A percentile compares a stretch with the other conserved stretches of the same genome.
Evolutionary conservation across 1,140 invertebrate species (phyloP).

Genomic region (Cataglyphis hispanica): DNA sequence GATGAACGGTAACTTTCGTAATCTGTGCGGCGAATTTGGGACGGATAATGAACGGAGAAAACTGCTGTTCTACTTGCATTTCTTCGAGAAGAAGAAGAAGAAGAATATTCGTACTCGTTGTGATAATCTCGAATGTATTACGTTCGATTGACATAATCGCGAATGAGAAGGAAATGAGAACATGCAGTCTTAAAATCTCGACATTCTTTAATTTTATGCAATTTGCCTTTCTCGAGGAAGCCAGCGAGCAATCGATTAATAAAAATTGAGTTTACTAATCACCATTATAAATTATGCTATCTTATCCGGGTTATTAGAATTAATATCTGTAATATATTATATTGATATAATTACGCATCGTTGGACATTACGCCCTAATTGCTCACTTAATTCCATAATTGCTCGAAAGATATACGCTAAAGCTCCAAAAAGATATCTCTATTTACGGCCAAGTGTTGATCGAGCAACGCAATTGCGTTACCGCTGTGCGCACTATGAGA

Average conservation of each 20-base stretch:
- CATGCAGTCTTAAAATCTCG: not conserved
- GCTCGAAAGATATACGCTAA: not conserved
- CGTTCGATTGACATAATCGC: not conserved
- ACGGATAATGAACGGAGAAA: not conserved
- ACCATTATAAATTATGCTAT: slow-evolving; percentile 33
- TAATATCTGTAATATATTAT: slow-evolving; percentile 35
- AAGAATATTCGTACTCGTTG: not conserved
- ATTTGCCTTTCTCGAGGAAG: not conserved
- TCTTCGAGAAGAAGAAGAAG: not conserved
- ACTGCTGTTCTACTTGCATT: slow-evolving; percentile 20
- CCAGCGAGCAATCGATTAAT: not conserved
- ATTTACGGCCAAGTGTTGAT: not conserved
- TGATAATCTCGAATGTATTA: not conserved
- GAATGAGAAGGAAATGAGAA: not conserved
- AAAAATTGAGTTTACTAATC: not conserved
- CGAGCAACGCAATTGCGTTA: not conserved
- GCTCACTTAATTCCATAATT: slow-evolving; percentile 50
- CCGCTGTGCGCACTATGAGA: slow-evolving; percentile 31
- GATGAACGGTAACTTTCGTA: slow-evolving; percentile 6
- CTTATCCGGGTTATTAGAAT: slow-evolving; percentile 8
- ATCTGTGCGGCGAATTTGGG: slow-evolving; percentile 28
- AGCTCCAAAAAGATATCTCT: not conserved
- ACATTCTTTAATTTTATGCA: slow-evolving; percentile 1
- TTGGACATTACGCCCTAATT: slow-evolving; percentile 34
- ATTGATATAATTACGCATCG: slow-evolving; percentile 37